These are phyloP conservation scores for Eurypyga helias DNA, from an alignment of 2,113 vertebrate species.

Conservation along the genomic window DNA sequence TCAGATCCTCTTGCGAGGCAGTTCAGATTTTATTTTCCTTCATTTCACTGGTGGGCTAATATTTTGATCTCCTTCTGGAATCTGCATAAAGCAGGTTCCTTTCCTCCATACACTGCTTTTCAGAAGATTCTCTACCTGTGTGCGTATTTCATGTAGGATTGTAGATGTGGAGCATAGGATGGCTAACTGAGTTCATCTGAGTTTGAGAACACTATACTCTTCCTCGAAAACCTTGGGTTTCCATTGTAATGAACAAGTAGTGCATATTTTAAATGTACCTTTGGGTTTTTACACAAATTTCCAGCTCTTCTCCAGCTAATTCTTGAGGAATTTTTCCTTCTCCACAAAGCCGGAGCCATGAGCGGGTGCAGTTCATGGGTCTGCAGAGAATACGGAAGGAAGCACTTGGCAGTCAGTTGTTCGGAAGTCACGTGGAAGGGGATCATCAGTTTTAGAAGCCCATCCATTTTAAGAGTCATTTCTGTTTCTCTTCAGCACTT, in stretches of 20 bases:
- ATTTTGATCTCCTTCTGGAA: background rate
- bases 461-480: background rate
- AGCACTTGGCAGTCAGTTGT: background rate
- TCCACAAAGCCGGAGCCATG: background rate
- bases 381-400: background rate
- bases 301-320: background rate
- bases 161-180: background rate
- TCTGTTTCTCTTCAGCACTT: background rate
- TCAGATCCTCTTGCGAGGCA: background rate
- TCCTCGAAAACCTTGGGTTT: background rate
- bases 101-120: background rate
- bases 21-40: background rate
- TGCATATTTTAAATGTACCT: background rate
- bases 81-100: background rate
- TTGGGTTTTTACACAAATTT: background rate
- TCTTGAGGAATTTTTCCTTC: background rate
- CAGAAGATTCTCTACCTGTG: background rate
- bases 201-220: background rate
- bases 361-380: background rate
- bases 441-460: background rate
- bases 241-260: background rate
- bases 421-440: background rate
- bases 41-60: background rate
- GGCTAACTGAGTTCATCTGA: background rate
- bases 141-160: background rate